Base-by-base conservation (phyloP, 2,113 vertebrate species). In the Aspidoscelis tigris region DNA sequence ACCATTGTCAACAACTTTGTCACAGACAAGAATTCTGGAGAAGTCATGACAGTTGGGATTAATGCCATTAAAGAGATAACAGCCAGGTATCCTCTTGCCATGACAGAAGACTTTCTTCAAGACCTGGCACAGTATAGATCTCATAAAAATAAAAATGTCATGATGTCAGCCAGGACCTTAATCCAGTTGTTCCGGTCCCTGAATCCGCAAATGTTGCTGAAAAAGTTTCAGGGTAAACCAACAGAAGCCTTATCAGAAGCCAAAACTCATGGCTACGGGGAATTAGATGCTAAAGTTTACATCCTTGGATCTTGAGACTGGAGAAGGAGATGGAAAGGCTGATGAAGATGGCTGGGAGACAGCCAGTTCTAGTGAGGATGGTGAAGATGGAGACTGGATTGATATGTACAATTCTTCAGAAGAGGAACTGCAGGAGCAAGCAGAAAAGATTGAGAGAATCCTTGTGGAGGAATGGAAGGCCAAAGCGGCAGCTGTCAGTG, bases 1-100 rank as follows among this genome's bases (percentile, higher is more conserved):
- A 99, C 98, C 2, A 97, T 99, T 76, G 98, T 98, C 90, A 99
- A 99, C 95, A 99, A 99, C 90, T 99, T 99, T 91, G 98, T 99
- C 80, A 99, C 99, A 0, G 99, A 99, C 93, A 97, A 99, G 93
- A 99, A 99, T 94, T 99, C 98, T 0, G 99, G 98, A 18, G 99
- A 99, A 89, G 98, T 97, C 80, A 99, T 99, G 99, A 98, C 98
- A 0, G 99, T 99, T 3, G 99, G 99, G 99, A 97, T 99, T 89
- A 99, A 99, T n/a, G 97, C 99, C 12, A 99, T 99, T 84, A 99
- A 96, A 89, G 98, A 99, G 89, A 93, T 99, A 88, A 95, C 95
- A 2, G 97, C 95, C 0, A 96, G 99, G 50, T 99, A 98, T 93
- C 99, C 98, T 0, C 95, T 99, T 6, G 95, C 97, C 72, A 98